phyloP scores from a whole-genome alignment of 2,113 vertebrate genomes.

The Eulacestoma nigropectus region DNA sequence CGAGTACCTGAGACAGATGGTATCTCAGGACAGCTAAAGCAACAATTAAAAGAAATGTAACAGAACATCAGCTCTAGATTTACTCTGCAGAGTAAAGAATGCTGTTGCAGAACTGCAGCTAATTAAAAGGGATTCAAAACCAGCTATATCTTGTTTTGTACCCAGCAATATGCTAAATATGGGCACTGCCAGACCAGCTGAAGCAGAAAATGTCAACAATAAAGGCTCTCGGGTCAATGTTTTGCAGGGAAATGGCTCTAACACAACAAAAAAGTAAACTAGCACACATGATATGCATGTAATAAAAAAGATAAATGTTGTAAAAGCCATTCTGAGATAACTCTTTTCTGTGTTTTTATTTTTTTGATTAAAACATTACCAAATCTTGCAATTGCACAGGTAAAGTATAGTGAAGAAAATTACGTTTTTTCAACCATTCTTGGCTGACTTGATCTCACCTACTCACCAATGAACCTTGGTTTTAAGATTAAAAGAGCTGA shows the following conservation, averaged over 20 bases:
- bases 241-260: background rate
- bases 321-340: background rate
- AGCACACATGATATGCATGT: rapidly evolving
- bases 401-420: background rate
- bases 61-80: background rate
- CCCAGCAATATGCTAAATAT: background rate
- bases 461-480: background rate
- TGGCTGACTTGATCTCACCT: background rate
- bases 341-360: background rate
- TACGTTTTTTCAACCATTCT: rapidly evolving
- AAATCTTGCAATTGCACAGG: background rate
- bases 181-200: background rate
- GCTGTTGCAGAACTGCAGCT: background rate
- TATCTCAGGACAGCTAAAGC: background rate
- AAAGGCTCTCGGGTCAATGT: background rate
- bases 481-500: background rate
- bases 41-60: background rate
- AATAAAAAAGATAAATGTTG: background rate
- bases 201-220: background rate
- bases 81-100: background rate
- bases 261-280: background rate
- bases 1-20: background rate
- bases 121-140: background rate
- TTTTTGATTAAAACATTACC: background rate
- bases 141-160: background rate